Evolutionary conservation across 2,113 vertebrate species (phyloP).

Genomic region (Mesitornis unicolor): DNA sequence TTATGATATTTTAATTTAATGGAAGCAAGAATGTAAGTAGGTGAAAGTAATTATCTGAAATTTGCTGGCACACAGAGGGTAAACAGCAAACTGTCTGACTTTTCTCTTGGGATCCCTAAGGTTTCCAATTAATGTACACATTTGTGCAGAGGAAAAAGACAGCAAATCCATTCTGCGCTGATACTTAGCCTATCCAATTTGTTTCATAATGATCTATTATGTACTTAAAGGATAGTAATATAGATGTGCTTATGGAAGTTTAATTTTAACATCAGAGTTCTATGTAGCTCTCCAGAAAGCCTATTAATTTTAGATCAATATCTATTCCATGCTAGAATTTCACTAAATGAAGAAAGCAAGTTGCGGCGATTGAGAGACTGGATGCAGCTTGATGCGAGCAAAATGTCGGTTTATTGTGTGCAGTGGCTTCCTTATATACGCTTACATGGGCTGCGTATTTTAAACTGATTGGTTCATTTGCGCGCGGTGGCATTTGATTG

Average conservation of each 20-base stretch:
- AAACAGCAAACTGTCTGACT: not conserved
- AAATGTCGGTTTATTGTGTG: too few species aligned
- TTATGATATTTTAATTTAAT: not conserved
- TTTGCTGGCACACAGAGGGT: not conserved
- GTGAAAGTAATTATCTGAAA: not conserved
- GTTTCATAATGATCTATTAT: constrained; percentile 1
- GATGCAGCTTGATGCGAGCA: too few species aligned
- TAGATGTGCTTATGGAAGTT: not conserved
- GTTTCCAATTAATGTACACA: not conserved
- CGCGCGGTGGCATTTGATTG: too few species aligned
- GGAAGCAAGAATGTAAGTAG: not conserved
- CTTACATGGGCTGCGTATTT: too few species aligned
- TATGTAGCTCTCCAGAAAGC: not conserved
- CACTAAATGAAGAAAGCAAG: not conserved
- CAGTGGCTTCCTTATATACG: too few species aligned
- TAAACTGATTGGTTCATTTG: too few species aligned
- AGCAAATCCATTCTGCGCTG: not conserved
- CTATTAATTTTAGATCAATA: not conserved
- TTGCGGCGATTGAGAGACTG: too few species aligned
- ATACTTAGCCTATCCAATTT: not conserved
- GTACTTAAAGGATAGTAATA: not conserved
- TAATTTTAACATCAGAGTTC: not conserved
- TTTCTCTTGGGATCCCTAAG: not conserved
- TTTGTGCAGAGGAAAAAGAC: not conserved
- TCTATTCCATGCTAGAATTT: not conserved